Evolutionary conservation across 2,888 invertebrate species (phyloP), one percentile per base, ranked within the genome.

Genomic region (Coleophora deauratella): DNA sequence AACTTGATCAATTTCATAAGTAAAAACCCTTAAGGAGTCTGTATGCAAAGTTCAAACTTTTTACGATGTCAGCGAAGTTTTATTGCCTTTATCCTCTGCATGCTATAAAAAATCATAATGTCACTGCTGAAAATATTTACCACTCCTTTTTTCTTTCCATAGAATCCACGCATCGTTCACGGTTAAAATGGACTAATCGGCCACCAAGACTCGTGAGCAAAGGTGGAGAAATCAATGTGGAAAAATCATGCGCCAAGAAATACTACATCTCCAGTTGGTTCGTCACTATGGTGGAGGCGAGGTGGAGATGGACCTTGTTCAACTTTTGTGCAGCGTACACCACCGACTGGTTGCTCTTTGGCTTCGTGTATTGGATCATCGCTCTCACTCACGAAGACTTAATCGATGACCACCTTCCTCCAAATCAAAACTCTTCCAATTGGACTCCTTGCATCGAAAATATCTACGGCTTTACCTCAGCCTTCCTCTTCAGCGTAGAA

Each of bases 401-500:
- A 48, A 88, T 87, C 47, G 87, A 88, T 30, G 84, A 90, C 7
- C 90, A 93, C 59, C 54, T 91, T 33, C 82, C 91, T 1, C 72
- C 75, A 6, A 74, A 82, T 44, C 86, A 87, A 55, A 87, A 88
- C 32, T 72, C 77, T 33, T 63, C 68, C 0, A 85, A 88, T 9
- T 96, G 94, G 92, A 89, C 87, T 4, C 97, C 98, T 0, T 99
- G 99, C 67, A 91, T 99, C 8, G 88, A 89, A 48, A 93, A 96
- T 55, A 91, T 98, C 40, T 87, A 92, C 57, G 92, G 93, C 30
- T 98, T 98, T 73, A 93, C 96, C 0, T 95, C 98, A 10, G 94
- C 96, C 40, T 96, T 98, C 68, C 89, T 99, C 35, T 98, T 97
- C 86, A 97, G 96, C 54, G 90, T 98, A 47, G 98, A 98, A 86